These are phyloP conservation scores for Abrostola tripartita DNA, from an alignment of 2,888 invertebrate species.

Conservation along the genomic window DNA sequence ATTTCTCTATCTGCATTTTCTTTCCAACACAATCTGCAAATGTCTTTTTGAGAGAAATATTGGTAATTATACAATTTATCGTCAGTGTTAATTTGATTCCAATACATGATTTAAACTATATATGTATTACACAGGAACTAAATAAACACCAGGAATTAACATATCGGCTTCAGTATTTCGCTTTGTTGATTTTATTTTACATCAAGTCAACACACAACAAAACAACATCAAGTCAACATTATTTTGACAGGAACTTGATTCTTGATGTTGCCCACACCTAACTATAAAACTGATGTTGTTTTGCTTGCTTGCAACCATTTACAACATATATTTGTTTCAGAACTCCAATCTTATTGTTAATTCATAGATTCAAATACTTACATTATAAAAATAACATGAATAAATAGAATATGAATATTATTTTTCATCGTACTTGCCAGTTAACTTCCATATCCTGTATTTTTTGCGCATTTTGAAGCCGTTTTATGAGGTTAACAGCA, in stretches of 20 bases:
- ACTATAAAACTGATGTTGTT: no score
- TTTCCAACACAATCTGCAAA: constrained; percentile 79
- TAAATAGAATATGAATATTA: no score
- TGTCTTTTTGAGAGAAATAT: constrained; percentile 73
- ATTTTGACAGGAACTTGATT: background rate
- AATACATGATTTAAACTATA: constrained; percentile 51
- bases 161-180: background rate
- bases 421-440: no score
- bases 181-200: constrained; percentile 32
- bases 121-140: constrained; percentile 6
- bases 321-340: no score
- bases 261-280: background rate
- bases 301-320: no score
- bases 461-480: no score
- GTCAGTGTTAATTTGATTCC: constrained; percentile 50
- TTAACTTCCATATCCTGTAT: no score
- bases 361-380: no score
- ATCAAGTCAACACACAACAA: background rate
- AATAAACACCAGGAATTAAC: constrained; percentile 4
- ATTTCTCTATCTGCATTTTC: constrained; percentile 65
- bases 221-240: background rate
- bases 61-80: constrained; percentile 68
- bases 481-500: no score
- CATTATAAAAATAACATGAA: no score
- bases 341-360: no score